Percentiles rank a stretch among this genome's conserved stretches.
phyloP scores from a whole-genome alignment of 2,888 invertebrate genomes.

The Apodemia duryi region DNA sequence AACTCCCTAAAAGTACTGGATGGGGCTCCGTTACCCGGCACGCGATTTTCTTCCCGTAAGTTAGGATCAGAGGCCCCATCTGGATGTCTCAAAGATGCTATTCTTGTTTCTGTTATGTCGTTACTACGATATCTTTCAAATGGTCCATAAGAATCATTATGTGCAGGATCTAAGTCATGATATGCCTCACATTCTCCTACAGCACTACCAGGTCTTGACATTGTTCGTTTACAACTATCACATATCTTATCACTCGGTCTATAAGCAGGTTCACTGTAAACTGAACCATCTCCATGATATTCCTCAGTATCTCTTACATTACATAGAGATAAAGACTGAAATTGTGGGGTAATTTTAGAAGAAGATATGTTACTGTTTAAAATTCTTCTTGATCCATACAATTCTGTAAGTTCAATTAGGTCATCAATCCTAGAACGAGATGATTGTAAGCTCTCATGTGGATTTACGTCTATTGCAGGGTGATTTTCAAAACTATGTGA shows the following conservation, averaged over 20 bases:
- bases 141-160: conserved; percentile 77
- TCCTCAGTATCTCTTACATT: conserved; percentile 85
- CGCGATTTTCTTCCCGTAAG: conserved; percentile 83
- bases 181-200: conserved; percentile 82
- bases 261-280: conserved; percentile 92
- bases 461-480: conserved; percentile 54
- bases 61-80: conserved; percentile 97
- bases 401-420: conserved; percentile 88
- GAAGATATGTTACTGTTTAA: conserved; percentile 83
- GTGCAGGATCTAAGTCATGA: conserved; percentile 75
- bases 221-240: conserved; percentile 86
- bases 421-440: conserved; percentile 85
- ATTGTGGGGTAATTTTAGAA: conserved; percentile 79
- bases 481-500: conserved; percentile 71
- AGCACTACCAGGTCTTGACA: conserved; percentile 83
- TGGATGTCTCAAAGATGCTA: conserved; percentile 89
- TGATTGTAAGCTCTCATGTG: conserved; percentile 68
- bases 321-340: conserved; percentile 84
- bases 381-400: conserved; percentile 88
- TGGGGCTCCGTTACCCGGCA: conserved; percentile 82
- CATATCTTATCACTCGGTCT: conserved; percentile 85
- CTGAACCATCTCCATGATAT: conserved; percentile 86
- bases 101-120: conserved; percentile 76
- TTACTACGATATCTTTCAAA: conserved; percentile 81
- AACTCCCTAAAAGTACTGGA: conserved; percentile 79